These are phyloP conservation scores for Elymnias hypermnestra DNA, from an alignment of 1,140 invertebrate species.

Conservation along the genomic window DNA sequence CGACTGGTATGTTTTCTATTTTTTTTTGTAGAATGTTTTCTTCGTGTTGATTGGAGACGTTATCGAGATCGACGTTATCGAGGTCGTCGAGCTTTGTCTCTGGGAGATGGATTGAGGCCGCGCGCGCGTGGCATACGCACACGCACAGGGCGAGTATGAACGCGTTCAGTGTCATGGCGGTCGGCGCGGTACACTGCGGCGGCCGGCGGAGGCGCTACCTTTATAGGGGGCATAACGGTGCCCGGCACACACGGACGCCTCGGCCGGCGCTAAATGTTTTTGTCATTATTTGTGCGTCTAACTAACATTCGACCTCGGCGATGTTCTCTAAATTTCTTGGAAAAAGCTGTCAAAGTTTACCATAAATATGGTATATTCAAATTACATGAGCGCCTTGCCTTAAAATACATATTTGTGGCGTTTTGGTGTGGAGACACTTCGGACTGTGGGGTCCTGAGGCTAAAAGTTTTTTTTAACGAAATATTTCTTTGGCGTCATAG, in stretches of 20 bases:
- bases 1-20: conserved; percentile 43
- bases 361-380: too few species aligned
- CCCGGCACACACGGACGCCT: conserved; percentile 13
- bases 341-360: neutral
- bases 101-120: conserved; percentile 38
- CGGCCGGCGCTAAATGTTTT: conserved; percentile 43
- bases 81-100: conserved; percentile 33
- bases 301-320: conserved; percentile 24
- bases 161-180: conserved; percentile 52
- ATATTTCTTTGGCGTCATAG: too few species aligned
- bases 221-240: conserved; percentile 64
- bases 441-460: too few species aligned
- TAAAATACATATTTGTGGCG: too few species aligned
- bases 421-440: too few species aligned
- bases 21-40: conserved; percentile 38
- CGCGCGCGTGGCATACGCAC: conserved; percentile 35
- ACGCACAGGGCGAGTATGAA: conserved; percentile 31
- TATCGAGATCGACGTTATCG: conserved; percentile 37
- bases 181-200: conserved; percentile 37
- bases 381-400: too few species aligned
- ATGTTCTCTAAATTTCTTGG: conserved; percentile 13
- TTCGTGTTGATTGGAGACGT: conserved; percentile 27
- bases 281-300: conserved; percentile 57
- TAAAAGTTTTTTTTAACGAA: too few species aligned
- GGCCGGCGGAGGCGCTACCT: conserved; percentile 28